These are phyloP conservation scores for Girardinichthys multiradiatus DNA, from an alignment of 2,113 vertebrate genomes.

Conservation along the genomic window DNA sequence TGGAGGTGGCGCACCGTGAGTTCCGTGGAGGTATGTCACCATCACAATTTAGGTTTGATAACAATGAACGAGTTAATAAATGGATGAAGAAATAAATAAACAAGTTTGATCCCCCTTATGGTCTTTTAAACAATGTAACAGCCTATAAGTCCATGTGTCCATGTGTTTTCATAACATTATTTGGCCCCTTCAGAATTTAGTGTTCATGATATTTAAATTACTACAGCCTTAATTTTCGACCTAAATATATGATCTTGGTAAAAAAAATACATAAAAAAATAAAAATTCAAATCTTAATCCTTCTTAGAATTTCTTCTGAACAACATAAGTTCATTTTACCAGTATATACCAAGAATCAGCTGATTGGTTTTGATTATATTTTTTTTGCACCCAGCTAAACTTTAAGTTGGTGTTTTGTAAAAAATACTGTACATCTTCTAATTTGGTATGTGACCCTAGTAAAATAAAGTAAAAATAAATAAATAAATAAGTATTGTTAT, in stretches of 20 bases:
- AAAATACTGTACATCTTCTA: no score
- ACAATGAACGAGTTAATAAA: no score
- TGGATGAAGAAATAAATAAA: no score
- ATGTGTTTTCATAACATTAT: no score
- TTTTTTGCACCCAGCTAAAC: background rate
- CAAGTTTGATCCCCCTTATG: no score
- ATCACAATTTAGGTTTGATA: no score
- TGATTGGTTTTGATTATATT: background rate
- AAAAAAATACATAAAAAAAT: background rate
- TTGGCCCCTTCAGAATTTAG: background rate
- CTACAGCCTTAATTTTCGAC: background rate
- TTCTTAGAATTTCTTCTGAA: background rate
- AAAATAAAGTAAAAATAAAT: no score
- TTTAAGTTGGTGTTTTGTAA: no score
- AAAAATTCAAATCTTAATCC: background rate
- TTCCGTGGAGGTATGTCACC: background rate
- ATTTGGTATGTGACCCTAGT: no score
- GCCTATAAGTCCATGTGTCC: no score
- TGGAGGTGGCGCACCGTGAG: background rate
- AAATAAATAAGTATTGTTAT: no score
- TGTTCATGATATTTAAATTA: background rate
- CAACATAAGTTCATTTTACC: background rate
- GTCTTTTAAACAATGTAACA: no score
- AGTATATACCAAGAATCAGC: background rate
- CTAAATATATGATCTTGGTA: background rate